Evolutionary conservation across 92 coral and sea anemone genomes (phyloP).

Genomic region (Actinernus sp.): DNA sequence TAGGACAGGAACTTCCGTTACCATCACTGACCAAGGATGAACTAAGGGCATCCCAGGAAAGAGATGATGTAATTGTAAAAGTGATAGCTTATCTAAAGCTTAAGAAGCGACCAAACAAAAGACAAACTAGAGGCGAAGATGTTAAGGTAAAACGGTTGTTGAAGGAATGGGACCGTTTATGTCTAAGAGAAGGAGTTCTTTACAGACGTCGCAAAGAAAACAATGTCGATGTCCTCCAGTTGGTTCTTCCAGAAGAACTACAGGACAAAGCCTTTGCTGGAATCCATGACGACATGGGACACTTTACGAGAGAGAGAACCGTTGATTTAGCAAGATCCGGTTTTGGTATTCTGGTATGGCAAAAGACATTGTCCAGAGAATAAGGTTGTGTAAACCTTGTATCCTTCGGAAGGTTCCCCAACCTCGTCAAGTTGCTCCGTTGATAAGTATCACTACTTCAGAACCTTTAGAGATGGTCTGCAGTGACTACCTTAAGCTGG

Average conservation of each 20-base stretch:
- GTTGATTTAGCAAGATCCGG: not conserved
- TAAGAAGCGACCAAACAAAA: too few species aligned
- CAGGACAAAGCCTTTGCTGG: conserved; percentile 1
- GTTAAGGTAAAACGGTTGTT: too few species aligned
- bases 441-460: not conserved
- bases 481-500: conserved; percentile 3
- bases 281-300: too few species aligned
- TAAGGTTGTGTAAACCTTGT: not conserved
- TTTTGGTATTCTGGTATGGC: not conserved
- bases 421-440: not conserved
- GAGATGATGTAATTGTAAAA: too few species aligned
- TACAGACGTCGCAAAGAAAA: not conserved
- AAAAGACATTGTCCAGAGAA: too few species aligned
- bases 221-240: not conserved
- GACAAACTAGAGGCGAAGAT: too few species aligned
- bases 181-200: not conserved
- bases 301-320: not conserved
- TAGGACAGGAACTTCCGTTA: too few species aligned
- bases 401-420: not conserved
- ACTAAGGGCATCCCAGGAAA: too few species aligned
- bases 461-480: conserved; percentile 9
- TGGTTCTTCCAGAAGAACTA: not conserved
- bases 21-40: too few species aligned
- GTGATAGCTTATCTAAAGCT: too few species aligned
- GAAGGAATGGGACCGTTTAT: too few species aligned